Evolutionary conservation across 2,797 vertebrate species (phyloP), one percentile per base, ranked within the genome.

Genomic region (Sebastes kiyomatsui): DNA sequence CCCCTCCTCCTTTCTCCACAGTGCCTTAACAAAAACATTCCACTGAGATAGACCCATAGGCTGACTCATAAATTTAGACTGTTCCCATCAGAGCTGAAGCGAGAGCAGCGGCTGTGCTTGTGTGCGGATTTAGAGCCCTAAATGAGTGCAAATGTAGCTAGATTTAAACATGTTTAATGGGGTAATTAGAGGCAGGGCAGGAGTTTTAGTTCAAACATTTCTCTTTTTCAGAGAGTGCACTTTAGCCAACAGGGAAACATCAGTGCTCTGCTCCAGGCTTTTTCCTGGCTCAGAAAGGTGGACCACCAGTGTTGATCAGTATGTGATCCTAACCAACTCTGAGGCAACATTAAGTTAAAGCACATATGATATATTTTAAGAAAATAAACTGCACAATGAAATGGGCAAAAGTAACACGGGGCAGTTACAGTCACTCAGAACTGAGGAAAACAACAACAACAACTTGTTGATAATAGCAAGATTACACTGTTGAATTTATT

Each of bases 11-110:
- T 67, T 67, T 71, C 84, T 76, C 84, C 78, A 64, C 83, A 77
- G 82, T 27, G 77, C 72, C 79, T 88, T 77, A 87, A 88, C 90
- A 92, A 93, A 88, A 91, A 93, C 90, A 92, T 93, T 93, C 91
- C 92, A 77, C 62, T 68, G 82, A 82, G 88, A 85, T 38, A 67
- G 86, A 88, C 66, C 87, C 88, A 86, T 64, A 70, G 79, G 38
- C 78, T 81, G 90, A 91, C 86, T 92, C 89, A 90, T 91, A 93
- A 89, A 92, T 92, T 75, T 72, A 86, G 75, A 79, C 62, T 60
- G 68, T 89, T 92, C 80, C 79, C 84, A 83, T 77, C 61, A 75
- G 75, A 73, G 67, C 59, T 9, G 67, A 67, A 69, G 55, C n/a
- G n/a, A 70, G 64, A 71, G 52, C 11, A 1, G 42, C 13, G 5